phyloP scores from a whole-genome alignment of 1,140 invertebrate species.

The Harlomillsia oculata region DNA sequence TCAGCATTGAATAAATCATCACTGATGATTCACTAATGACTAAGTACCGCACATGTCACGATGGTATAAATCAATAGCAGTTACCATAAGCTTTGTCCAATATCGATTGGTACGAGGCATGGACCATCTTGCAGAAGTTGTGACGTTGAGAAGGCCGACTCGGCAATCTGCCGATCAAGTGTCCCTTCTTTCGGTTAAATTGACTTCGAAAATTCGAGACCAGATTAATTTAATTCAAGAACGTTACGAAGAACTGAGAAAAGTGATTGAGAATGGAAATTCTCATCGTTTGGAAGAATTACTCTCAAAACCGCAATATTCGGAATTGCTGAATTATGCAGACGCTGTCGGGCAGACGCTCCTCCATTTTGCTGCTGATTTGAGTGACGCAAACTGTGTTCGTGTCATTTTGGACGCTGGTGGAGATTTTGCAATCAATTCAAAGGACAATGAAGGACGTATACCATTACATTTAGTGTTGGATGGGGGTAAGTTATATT shows the following conservation, averaged over 20 bases:
- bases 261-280: not conserved
- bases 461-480: constrained; percentile 15
- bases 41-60: too few relatives aligned
- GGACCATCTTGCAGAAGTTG: too few relatives aligned
- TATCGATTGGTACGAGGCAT: too few relatives aligned
- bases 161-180: too few relatives aligned
- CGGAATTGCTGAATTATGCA: not conserved
- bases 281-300: not conserved
- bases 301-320: not conserved
- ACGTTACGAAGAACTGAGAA: not conserved
- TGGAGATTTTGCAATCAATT: not conserved
- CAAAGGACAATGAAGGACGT: constrained; percentile 1
- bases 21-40: too few relatives aligned
- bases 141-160: too few relatives aligned
- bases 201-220: too few relatives aligned
- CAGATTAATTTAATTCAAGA: too few relatives aligned
- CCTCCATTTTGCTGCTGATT: constrained; percentile 1
- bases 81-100: too few relatives aligned
- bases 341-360: not conserved
- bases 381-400: not conserved
- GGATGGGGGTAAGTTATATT: constrained; percentile 7
- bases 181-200: too few relatives aligned
- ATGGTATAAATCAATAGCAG: too few relatives aligned
- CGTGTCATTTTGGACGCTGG: constrained; percentile 1
- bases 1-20: too few relatives aligned